Base-by-base conservation (phyloP, 2,888 invertebrate species). In the Dromius quadrimaculatus region DNA sequence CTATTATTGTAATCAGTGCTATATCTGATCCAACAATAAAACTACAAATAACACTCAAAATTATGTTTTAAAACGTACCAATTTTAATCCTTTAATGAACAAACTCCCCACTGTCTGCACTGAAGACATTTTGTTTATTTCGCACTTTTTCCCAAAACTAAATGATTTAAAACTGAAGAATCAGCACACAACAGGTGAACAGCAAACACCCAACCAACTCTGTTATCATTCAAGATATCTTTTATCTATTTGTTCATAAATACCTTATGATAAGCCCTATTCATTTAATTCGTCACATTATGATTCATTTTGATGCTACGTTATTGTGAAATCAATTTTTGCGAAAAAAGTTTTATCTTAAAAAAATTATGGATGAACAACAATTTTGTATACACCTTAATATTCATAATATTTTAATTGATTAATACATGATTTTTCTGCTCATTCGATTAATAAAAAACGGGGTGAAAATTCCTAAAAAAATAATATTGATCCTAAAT, bases 101-200 rank as follows among this genome's bases (percentile, higher is more conserved):
- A 94, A 89, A 70, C 92, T 89, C 74, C 90, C 93, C 76, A 94
- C 90, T 47, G 92, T 92, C 81, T 92, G 90, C 71, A 93, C 86
- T 74, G 92, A 91, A 81, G 92, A 91, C 92, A 93, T 92, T 84
- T 84, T 90, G 8, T n/a, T 45, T 45, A 34, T 54, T 54, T 1
- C 1, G 6, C 50, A 54, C 28, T 54, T 54, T 54, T 2, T 54
- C 2, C 8, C 5, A 19, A 17, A 45, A 64, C 17, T 47, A n/a
- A 32, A 5, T 32, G 9, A 64, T 5, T 64, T 15, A 38, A 8
- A 50, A 19, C 9, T 38, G 8, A n/a, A 8, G 9, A 28, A 23
- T 22, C 17, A 17, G n/a, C 41, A 17, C 34, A 34, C 13, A 45
- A 34, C 64, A 47, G 47, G 43, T 47, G 47, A 34, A 64, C 54